Evolutionary conservation across 2,888 invertebrate species (phyloP).

Genomic region (Lithosia quadra): DNA sequence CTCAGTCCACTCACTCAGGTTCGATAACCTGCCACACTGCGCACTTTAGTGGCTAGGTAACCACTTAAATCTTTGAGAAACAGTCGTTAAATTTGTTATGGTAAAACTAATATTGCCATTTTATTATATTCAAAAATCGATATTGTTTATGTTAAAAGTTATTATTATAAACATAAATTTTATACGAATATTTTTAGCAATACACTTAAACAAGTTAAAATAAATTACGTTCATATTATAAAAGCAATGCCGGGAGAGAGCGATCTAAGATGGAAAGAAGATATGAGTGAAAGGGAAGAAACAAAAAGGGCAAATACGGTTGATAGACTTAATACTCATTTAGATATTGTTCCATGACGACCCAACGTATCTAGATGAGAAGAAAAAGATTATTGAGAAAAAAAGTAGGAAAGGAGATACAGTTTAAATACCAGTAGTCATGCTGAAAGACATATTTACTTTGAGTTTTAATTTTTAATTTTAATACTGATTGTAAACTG

Average conservation of each 20-base stretch:
- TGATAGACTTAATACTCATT: too few species aligned
- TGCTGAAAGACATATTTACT: too few species aligned
- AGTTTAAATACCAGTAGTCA: too few species aligned
- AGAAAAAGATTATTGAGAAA: too few species aligned
- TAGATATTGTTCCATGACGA: background rate
- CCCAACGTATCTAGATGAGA: background rate
- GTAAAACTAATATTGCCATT: background rate
- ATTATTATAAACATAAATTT: background rate
- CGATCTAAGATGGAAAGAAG: background rate
- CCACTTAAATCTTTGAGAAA: background rate
- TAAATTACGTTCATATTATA: background rate
- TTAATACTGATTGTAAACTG: background rate
- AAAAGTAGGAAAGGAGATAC: too few species aligned
- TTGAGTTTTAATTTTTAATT: too few species aligned
- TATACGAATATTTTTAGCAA: background rate
- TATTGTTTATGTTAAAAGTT: background rate
- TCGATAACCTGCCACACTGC: slow-evolving; percentile 6
- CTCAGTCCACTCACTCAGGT: background rate
- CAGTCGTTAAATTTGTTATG: background rate
- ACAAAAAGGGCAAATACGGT: too few species aligned
- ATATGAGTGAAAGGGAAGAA: background rate
- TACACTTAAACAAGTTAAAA: background rate
- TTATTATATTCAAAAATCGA: background rate
- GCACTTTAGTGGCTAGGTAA: slow-evolving; percentile 1
- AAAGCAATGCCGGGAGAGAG: background rate